Evolutionary conservation across 2,888 invertebrate species (phyloP).

Genomic region (Sphinx pinastri): DNA sequence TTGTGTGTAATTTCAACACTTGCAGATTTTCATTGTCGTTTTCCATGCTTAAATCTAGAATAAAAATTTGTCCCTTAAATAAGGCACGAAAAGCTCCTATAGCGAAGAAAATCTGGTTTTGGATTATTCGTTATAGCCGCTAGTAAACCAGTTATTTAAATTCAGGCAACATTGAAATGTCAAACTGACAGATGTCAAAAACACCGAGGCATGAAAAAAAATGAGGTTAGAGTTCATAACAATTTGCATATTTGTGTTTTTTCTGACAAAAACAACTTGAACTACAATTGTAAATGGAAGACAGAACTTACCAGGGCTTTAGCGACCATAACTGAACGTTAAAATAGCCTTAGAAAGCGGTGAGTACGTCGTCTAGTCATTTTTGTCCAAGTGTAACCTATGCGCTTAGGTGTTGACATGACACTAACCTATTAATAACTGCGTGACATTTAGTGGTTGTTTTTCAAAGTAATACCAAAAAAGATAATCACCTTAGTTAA

Average conservation of each 20-base stretch:
- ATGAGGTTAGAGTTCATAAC: constrained; percentile 11
- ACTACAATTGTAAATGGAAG: background rate
- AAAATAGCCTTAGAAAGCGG: background rate
- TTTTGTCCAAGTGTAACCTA: constrained; percentile 1
- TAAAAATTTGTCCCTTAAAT: constrained; percentile 24
- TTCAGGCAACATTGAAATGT: background rate
- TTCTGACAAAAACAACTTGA: background rate
- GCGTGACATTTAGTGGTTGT: constrained; percentile 35
- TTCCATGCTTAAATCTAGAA: constrained; percentile 57
- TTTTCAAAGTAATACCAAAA: background rate
- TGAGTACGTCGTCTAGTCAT: background rate
- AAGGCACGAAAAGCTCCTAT: too few species aligned
- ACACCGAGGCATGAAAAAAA: too few species aligned
- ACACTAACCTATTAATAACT: constrained; percentile 72
- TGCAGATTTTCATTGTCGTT: constrained; percentile 52
- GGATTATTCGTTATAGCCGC: background rate
- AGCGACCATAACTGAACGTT: background rate
- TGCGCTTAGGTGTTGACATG: constrained; percentile 5
- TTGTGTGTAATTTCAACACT: constrained; percentile 88
- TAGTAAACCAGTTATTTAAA: background rate
- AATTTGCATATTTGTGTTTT: constrained; percentile 20
- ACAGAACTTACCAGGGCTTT: background rate
- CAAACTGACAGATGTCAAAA: constrained; percentile 7
- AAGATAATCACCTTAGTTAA: background rate
- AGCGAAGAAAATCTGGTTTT: too few species aligned